Percentiles rank a stretch among this genome's conserved stretches.
Evolutionary conservation across 2,797 vertebrate species (phyloP).

Genomic region (Myotis daubentonii): DNA sequence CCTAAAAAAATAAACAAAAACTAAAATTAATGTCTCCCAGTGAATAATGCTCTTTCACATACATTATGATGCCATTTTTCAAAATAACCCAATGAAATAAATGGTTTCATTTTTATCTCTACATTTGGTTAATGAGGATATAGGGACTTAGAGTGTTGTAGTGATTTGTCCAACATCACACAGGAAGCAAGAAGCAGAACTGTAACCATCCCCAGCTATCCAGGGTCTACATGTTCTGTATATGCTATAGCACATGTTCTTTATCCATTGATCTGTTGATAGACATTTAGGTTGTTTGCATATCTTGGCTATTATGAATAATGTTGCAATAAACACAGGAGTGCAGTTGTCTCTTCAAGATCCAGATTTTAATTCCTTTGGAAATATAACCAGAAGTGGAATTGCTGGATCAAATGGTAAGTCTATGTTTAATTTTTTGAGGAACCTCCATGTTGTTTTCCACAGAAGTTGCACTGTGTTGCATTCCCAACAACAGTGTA

Average conservation of each 20-base stretch:
- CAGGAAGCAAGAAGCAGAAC: not conserved
- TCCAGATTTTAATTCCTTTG: not conserved
- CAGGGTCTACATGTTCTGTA: not conserved
- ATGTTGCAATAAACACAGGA: not conserved
- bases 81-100: not conserved
- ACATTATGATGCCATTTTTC: not conserved
- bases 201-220: too few species aligned
- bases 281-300: not conserved
- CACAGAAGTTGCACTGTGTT: not conserved
- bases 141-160: not conserved
- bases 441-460: not conserved
- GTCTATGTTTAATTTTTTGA: not conserved
- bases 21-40: not conserved
- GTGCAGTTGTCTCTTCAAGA: not conserved
- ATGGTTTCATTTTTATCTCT: not conserved
- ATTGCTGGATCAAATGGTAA: not conserved
- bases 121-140: not conserved
- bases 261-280: not conserved
- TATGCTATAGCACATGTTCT: not conserved
- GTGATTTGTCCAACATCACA: not conserved
- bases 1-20: constrained; percentile 6
- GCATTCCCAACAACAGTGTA: not conserved
- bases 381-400: not conserved
- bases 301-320: not conserved
- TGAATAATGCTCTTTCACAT: not conserved